Base-by-base conservation (phyloP, 92 coral and sea anemone genomes). In the Bergia sp. region DNA sequence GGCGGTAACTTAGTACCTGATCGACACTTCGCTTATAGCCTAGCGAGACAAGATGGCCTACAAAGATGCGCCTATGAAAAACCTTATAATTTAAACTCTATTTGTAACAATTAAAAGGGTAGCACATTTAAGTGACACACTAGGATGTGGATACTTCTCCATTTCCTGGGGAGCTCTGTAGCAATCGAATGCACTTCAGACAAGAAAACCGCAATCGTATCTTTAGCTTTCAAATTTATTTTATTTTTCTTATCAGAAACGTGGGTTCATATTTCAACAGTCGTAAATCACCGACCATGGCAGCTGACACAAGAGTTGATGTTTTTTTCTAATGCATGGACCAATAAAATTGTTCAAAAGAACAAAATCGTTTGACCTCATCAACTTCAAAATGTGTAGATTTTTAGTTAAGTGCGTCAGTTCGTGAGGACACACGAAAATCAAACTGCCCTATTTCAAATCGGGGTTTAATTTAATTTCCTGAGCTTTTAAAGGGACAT, bases 271-370 rank as follows among this genome's bases (percentile, higher is more conserved):
- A 42, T 84, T 84, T 84, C 87, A 47, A 69, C 12, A 69, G 65
- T 84, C 87, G 87, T 84, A 84, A 84, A 84, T 84, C 87, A 84
- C 77, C 50, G 44, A 4, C 79, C 36, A 36, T 84, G 87, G 79
- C 87, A 84, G 87, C 87, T 84, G 87, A 84, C 87, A 84, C 71
- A 84, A 71, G 76, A 71, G 39, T 71, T 84, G 87, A 84, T 76
- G 79, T 20, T 45, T 69, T 84, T 84, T 84, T 12, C 67, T 40
- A 67, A 69, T 13, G 87, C 47, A 45, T 84, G 79, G 67, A 50
- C 87, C 87, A 84, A 84, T 84, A 84, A 84, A 84, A 84, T 84
- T 71, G 36, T 84, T 73, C 79, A 69, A 84, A 84, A 18, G 66
- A 41, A 74, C 67, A 20, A 84, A 84, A 44, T 44, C 71, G 85